Base-by-base conservation (phyloP, 2,888 invertebrate genomes). In the Trimorus sp. region DNA sequence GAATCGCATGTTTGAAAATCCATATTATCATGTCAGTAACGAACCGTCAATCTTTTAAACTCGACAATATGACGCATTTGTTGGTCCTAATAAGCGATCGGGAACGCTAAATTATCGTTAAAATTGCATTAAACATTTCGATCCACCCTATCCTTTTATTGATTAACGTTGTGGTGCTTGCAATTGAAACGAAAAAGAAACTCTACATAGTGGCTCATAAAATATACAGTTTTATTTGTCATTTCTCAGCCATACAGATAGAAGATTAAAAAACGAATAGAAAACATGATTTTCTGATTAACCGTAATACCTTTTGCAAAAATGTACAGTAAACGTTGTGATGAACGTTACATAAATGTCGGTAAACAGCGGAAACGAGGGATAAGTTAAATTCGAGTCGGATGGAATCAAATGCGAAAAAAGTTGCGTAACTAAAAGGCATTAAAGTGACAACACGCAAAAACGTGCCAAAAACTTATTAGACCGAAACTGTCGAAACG, bases 181-280 rank as follows among this genome's bases (percentile, higher is more conserved):
- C 7, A 12, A 9, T 48, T 48, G 12, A 48, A 48, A 56, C 11
- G 37, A 56, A 37, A 56, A 14, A 56, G n/a, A 42, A 60, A 60
- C 7, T 40, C 45, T 7, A 60, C 45, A 15, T 11, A 11, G 45
- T 45, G n/a, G 14, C 7, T 60, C 60, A 54, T 54, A 66, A 66
- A 66, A 66, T 66, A 66, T 65, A 45, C 51, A 65, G 12, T 66
- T 66, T 66, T 60, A 54, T 66, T 54, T 54, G 11, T 15, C 53
- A 66, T 51, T 60, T 66, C 40, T 66, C 66, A 66, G 66, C 40
- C 66, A 42, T 66, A 66, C 66, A 66, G 53, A 54, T 38, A n/a
- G 26, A 26, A 58, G 11, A 58, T 58, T 58, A n/a, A 38, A 37
- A 58, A 37, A 58, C 26, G 26, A 26, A 26, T 54, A 54, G 16